A percentile compares a stretch with the other conserved stretches of the same genome.
phyloP scores from a whole-genome alignment of 1,140 invertebrate species.

The Diabrotica undecimpunctata region DNA sequence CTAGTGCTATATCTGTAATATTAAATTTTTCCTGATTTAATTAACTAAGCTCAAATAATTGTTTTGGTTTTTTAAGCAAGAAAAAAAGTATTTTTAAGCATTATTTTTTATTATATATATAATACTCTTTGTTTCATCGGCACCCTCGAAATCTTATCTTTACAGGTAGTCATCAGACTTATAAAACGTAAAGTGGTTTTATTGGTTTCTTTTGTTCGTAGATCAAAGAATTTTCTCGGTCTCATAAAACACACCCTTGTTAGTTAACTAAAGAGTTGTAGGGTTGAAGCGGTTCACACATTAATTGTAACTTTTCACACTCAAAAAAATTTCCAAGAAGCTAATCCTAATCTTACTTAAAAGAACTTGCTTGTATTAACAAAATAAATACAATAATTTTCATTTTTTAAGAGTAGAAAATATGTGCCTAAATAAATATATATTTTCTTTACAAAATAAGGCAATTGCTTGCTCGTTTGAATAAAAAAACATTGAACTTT shows the following conservation, averaged over 20 bases:
- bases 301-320: background rate
- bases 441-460: no score
- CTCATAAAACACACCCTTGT: background rate
- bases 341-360: background rate
- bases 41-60: no score
- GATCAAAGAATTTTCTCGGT: background rate
- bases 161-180: background rate
- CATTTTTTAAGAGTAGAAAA: no score
- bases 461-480: no score
- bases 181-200: background rate
- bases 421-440: no score
- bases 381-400: background rate
- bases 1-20: no score
- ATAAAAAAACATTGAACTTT: no score
- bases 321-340: background rate
- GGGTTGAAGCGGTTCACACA: constrained; percentile 1
- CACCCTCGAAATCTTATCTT: background rate
- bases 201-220: constrained; percentile 1
- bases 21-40: no score
- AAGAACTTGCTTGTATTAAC: background rate
- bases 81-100: no score
- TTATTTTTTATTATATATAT: no score
- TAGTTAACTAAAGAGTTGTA: background rate
- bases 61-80: no score
- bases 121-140: no score